These are phyloP conservation scores for Matsumyia berberina DNA, from an alignment of 2,888 invertebrate species.

Conservation along the genomic window DNA sequence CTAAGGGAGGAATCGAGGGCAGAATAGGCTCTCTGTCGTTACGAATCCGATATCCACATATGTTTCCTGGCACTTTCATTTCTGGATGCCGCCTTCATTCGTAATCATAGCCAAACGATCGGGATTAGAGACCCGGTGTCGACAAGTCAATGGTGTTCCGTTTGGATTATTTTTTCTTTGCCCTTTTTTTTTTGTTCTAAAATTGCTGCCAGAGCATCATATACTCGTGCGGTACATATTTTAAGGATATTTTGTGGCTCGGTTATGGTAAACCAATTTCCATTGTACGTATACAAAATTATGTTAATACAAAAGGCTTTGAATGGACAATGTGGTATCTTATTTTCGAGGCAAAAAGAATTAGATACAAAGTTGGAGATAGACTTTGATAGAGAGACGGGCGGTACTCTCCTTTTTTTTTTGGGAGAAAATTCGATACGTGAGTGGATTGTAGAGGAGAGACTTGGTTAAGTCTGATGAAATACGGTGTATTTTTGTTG, in stretches of 20 bases:
- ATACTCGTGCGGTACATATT: conserved; percentile 10
- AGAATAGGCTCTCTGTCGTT: conserved; percentile 41
- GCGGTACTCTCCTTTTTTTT: conserved; percentile 8
- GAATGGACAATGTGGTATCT: conserved; percentile 49
- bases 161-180: neutral
- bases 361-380: conserved; percentile 34
- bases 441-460: conserved; percentile 40
- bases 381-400: conserved; percentile 11
- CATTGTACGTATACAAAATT: conserved; percentile 48
- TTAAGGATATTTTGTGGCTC: conserved; percentile 33
- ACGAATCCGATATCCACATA: conserved; percentile 62
- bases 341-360: conserved; percentile 31
- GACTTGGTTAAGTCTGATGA: neutral
- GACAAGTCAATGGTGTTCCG: conserved; percentile 65
- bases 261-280: conserved; percentile 60
- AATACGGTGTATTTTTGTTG: conserved; percentile 6
- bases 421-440: conserved; percentile 27
- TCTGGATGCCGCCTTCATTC: conserved; percentile 32
- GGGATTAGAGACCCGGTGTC: conserved; percentile 60
- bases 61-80: conserved; percentile 18
- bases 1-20: conserved; percentile 19
- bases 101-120: conserved; percentile 67
- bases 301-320: conserved; percentile 64
- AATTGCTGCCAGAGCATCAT: conserved; percentile 31
- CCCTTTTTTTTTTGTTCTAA: conserved; percentile 36